Evolutionary conservation across 2,888 invertebrate species (phyloP), one percentile per base, ranked within the genome.

Genomic region (Andrena trimmerana): DNA sequence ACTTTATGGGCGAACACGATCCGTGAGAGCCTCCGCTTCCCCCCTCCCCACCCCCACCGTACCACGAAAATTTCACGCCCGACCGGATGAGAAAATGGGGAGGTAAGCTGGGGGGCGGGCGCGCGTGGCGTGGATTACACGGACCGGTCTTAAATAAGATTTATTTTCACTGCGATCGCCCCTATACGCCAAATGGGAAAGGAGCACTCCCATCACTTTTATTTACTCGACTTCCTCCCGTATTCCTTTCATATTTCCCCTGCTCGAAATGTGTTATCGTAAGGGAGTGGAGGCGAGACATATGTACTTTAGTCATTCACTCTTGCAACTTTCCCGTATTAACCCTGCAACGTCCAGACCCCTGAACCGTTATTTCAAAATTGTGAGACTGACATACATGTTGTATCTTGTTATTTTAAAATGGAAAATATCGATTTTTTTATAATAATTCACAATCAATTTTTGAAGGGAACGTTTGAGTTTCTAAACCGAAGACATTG

Each of bases 1-100:
- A 52, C 59, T 79, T 79, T 77, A 70, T 77, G 77, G 69, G 16
- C 24, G 69, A 52, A 50, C 78, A 77, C 29, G 68, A 31, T 31
- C n/a, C 59, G 31, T 24, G 13, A 33, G 50, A n/a, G n/a, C 50
- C 50, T 75, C 27, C 69, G 20, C 50, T 16, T 1, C 33, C 31
- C 8, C n/a, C 29, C 20, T 20, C 20, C 20, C 20, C 20, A 0
- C 13, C 20, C 20, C 20, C 13, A 1, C 2, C 36, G 33, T 5
- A 29, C 20, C 10, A 59, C 29, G 62, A 71, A 62, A 71, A 78
- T 78, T 80, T 80, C 71, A 78, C 62, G 71, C 57, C 13, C 48
- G 71, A 54, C 2, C 62, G 50, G 20, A 2, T 10, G 54, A n/a
- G 48, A 57, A 78, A 71, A 80, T 67, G 33, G 71, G 70, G 16